These are phyloP conservation scores for Actinia equina DNA, from an alignment of 64 coral and sea anemone species.

Conservation along the genomic window DNA sequence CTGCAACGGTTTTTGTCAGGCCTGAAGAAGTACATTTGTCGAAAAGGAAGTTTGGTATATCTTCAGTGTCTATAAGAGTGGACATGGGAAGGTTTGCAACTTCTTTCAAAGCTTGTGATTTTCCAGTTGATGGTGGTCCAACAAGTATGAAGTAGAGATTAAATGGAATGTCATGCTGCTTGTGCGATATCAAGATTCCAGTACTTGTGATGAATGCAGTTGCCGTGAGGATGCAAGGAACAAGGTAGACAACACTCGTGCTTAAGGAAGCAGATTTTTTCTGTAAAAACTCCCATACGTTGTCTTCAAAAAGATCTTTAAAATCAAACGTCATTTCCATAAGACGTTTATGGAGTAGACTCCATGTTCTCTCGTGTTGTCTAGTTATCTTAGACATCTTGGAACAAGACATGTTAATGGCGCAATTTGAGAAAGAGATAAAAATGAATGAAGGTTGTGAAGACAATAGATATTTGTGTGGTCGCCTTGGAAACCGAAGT, in stretches of 20 bases:
- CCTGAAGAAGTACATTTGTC: conserved; percentile 11
- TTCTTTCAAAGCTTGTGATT: conserved; percentile 56
- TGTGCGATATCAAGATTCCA: conserved; percentile 16
- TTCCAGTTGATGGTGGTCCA: conserved; percentile 52
- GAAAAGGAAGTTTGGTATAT: not conserved
- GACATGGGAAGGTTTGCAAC: not conserved
- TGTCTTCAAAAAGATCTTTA: conserved; percentile 24
- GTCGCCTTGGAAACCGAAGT: no score
- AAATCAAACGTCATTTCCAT: conserved; percentile 29
- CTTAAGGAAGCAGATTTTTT: conserved; percentile 35
- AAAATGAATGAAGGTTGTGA: no score
- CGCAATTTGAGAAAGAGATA: no score
- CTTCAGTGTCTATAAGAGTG: not conserved
- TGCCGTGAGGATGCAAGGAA: conserved; percentile 9
- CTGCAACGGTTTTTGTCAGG: not conserved
- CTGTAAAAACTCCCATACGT: conserved; percentile 20
- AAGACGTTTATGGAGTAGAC: conserved; percentile 35
- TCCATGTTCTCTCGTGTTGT: conserved; percentile 48
- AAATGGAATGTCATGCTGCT: conserved; percentile 30
- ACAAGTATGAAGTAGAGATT: conserved; percentile 42
- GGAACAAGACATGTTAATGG: conserved; percentile 6
- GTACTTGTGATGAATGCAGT: conserved; percentile 32
- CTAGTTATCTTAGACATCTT: conserved; percentile 21
- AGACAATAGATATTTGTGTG: no score
- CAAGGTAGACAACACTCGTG: conserved; percentile 35